These are phyloP conservation scores for Penelope pileata DNA, from an alignment of 2,113 vertebrate species.

Conservation along the genomic window DNA sequence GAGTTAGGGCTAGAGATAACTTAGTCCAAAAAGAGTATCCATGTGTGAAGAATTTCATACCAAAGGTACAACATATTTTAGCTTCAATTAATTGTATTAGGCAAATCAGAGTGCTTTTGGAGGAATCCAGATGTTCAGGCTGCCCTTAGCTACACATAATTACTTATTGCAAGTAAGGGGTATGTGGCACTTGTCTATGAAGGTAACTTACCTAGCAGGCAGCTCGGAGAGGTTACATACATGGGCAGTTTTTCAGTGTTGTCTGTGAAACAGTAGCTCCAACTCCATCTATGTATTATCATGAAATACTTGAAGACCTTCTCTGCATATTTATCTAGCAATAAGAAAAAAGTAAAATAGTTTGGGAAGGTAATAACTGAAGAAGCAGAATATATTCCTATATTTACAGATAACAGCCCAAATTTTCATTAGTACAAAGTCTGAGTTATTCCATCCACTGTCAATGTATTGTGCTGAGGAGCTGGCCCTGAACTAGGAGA, in stretches of 20 bases:
- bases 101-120: neutral
- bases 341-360: neutral
- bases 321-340: neutral
- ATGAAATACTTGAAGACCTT: neutral
- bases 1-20: neutral
- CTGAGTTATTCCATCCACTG: neutral
- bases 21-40: neutral
- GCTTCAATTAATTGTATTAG: neutral
- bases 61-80: neutral
- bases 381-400: neutral
- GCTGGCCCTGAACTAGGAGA: neutral
- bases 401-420: neutral
- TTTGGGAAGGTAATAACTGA: neutral
- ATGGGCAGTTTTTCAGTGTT: neutral
- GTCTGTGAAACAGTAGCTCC: neutral
- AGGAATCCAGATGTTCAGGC: neutral
- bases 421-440: neutral
- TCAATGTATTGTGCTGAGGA: neutral
- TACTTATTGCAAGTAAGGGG: neutral
- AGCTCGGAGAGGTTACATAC: neutral
- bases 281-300: rapidly evolving
- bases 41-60: neutral
- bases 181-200: neutral
- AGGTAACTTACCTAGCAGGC: neutral
- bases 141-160: neutral